Evolutionary conservation across 2,797 vertebrate species (phyloP).

Genomic region (Bovichtus variegatus): DNA sequence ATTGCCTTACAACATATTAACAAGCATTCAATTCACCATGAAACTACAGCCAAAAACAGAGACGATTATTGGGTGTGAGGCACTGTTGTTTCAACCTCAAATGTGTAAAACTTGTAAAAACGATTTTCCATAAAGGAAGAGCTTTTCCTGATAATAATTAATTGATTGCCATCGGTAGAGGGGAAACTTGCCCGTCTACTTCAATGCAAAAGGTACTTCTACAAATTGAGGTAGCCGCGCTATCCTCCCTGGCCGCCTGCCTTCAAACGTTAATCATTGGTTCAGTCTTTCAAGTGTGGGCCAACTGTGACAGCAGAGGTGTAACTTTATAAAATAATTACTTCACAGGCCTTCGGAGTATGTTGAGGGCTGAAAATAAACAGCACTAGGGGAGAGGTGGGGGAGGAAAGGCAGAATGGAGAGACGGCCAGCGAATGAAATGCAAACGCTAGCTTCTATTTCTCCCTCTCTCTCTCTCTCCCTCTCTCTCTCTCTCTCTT

Average conservation of each 20-base stretch:
- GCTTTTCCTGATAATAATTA: slow-evolving; percentile 37
- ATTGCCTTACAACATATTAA: not conserved
- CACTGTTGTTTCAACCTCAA: too few relatives aligned
- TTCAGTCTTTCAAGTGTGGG: slow-evolving; percentile 74
- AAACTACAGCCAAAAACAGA: too few relatives aligned
- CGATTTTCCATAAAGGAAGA: slow-evolving; percentile 3
- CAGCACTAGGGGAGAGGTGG: slow-evolving; percentile 49
- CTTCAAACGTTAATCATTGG: slow-evolving; percentile 71
- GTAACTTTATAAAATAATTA: slow-evolving; percentile 86
- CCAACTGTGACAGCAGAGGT: slow-evolving; percentile 77
- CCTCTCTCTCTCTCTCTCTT: too few relatives aligned
- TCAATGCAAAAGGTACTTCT: slow-evolving; percentile 59
- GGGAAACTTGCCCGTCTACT: slow-evolving; percentile 39
- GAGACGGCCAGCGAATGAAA: slow-evolving; percentile 75
- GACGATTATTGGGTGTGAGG: too few relatives aligned
- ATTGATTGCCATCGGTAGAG: slow-evolving; percentile 42
- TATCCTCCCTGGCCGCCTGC: slow-evolving; percentile 70
- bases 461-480: slow-evolving; percentile 7
- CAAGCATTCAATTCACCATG: too few relatives aligned
- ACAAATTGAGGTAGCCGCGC: slow-evolving; percentile 56
- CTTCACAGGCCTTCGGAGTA: slow-evolving; percentile 78
- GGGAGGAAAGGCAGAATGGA: slow-evolving; percentile 26
- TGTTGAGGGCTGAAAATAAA: slow-evolving; percentile 84
- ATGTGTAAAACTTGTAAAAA: slow-evolving; percentile 41
- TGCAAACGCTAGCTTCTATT: slow-evolving; percentile 76